Percentiles rank a stretch among this genome's conserved stretches.
These are phyloP conservation scores for Chitala chitala DNA, from an alignment of 2,113 vertebrate species.

Conservation along the genomic window DNA sequence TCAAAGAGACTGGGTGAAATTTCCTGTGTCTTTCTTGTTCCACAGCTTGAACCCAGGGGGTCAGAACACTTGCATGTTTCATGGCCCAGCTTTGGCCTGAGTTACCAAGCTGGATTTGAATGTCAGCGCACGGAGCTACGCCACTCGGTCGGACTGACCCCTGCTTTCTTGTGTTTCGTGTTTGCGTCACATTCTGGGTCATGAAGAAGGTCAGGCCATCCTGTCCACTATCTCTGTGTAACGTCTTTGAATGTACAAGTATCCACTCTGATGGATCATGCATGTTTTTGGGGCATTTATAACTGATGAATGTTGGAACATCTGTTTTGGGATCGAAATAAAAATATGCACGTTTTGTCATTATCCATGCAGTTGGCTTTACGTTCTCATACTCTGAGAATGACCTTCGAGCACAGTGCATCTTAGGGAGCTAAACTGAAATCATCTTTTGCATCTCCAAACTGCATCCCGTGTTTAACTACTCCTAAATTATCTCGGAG, in stretches of 20 bases:
- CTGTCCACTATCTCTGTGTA: not conserved
- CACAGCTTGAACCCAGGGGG: not conserved
- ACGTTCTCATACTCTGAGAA: no score
- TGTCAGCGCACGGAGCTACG: not conserved
- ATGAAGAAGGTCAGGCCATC: not conserved
- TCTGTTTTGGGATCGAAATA: no score
- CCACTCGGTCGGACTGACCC: not conserved
- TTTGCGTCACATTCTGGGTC: not conserved
- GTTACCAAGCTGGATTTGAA: constrained; percentile 23
- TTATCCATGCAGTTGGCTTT: no score
- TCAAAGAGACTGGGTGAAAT: not conserved
- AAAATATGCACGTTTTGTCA: no score
- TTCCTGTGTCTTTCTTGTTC: not conserved
- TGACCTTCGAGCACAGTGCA: no score
- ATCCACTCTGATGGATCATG: not conserved
- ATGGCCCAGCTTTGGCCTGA: constrained; percentile 10
- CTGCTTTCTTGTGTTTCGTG: constrained; percentile 7
- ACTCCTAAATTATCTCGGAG: no score
- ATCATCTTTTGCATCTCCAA: no score
- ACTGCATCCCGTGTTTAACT: no score
- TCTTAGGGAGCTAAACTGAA: no score
- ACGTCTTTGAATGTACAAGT: no score
- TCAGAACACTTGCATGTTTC: constrained; percentile 19
- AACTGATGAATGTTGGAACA: no score
- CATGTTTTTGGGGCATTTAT: no score